These are phyloP conservation scores for Thinocorus orbignyianus DNA, from an alignment of 2,113 vertebrate species.

Conservation along the genomic window DNA sequence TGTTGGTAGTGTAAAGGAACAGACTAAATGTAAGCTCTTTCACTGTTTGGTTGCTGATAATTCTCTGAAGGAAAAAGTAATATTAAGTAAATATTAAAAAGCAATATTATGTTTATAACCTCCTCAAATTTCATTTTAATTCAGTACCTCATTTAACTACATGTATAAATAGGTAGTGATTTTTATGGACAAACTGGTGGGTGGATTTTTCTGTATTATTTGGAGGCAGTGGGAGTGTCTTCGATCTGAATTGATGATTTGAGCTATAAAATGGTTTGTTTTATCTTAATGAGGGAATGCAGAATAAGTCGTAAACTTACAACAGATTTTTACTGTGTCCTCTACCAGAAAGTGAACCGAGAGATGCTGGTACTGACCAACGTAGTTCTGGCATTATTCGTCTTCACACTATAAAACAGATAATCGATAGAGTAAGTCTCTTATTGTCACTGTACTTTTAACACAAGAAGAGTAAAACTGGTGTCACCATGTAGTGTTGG, in stretches of 20 bases:
- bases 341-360: constrained; percentile 91
- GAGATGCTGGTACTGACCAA: constrained; percentile 95
- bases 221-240: background rate
- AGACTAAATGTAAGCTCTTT: background rate
- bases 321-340: background rate
- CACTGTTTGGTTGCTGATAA: background rate
- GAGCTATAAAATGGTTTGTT: background rate
- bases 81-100: background rate
- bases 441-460: background rate
- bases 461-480: background rate
- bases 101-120: background rate
- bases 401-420: constrained; percentile 98
- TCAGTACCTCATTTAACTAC: background rate
- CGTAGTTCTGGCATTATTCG: constrained; percentile 97
- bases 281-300: background rate
- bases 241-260: background rate
- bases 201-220: background rate
- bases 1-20: background rate
- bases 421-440: constrained; percentile 92
- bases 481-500: background rate
- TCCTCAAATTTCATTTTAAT: background rate
- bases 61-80: background rate
- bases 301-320: background rate
- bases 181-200: background rate
- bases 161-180: background rate